phyloP scores from a whole-genome alignment of 2,888 invertebrate genomes.

The Thelaira solivaga region DNA sequence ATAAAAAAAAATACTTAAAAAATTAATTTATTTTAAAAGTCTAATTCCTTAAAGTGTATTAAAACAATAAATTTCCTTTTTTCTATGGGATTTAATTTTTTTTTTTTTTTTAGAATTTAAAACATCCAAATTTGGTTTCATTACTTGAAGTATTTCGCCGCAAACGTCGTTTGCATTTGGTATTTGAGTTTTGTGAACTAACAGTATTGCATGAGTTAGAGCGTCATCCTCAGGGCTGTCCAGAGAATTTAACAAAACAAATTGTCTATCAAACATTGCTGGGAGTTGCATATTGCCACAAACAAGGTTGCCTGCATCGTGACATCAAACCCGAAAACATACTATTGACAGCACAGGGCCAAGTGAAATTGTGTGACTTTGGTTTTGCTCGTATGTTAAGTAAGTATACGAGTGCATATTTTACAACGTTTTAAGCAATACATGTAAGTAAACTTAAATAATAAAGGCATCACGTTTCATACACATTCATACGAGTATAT shows the following conservation, averaged over 20 bases:
- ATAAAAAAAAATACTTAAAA: too few relatives aligned
- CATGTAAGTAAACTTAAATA: neutral
- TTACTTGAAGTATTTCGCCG: slow-evolving; percentile 97
- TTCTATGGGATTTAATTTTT: too few relatives aligned
- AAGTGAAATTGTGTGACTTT: slow-evolving; percentile 97
- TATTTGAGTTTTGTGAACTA: slow-evolving; percentile 98
- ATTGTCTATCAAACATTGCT: slow-evolving; percentile 97
- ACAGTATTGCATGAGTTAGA: slow-evolving; percentile 98
- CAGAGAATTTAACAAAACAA: slow-evolving; percentile 92
- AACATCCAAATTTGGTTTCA: slow-evolving; percentile 98
- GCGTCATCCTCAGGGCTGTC: slow-evolving; percentile 94
- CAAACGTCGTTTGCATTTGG: slow-evolving; percentile 95
- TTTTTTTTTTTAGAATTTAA: slow-evolving; percentile 86
- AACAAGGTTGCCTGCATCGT: slow-evolving; percentile 94
- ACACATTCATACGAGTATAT: neutral
- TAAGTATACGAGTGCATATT: slow-evolving; percentile 71
- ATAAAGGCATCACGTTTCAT: slow-evolving; percentile 42
- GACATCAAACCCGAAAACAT: slow-evolving; percentile 99
- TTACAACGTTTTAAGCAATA: neutral
- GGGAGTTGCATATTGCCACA: slow-evolving; percentile 97
- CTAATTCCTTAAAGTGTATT: too few relatives aligned
- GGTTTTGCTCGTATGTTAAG: slow-evolving; percentile 98
- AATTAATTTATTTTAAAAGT: too few relatives aligned
- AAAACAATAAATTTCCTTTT: too few relatives aligned
- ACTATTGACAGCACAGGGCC: slow-evolving; percentile 92